Evolutionary conservation across 1,140 invertebrate species (phyloP).

Genomic region (Brachionus angularis): DNA sequence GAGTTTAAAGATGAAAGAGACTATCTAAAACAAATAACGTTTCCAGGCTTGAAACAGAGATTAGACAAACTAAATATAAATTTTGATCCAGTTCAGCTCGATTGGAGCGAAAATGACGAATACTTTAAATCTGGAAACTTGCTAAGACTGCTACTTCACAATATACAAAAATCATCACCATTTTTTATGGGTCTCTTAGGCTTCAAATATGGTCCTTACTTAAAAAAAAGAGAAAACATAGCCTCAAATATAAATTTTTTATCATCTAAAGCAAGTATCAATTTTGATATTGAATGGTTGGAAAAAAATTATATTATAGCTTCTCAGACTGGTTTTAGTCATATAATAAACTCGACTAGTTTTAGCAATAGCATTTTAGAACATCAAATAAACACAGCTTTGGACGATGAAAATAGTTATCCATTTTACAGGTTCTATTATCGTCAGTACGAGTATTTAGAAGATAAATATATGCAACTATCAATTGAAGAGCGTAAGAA

Average conservation of each 20-base stretch:
- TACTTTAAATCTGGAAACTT: slow-evolving; percentile 48
- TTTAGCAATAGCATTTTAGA: slow-evolving; percentile 53
- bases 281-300: slow-evolving; percentile 48
- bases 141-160: slow-evolving; percentile 50
- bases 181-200: slow-evolving; percentile 55
- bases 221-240: slow-evolving; percentile 46
- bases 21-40: slow-evolving; percentile 11
- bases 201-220: slow-evolving; percentile 50
- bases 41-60: background rate
- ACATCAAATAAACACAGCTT: slow-evolving; percentile 54
- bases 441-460: slow-evolving; percentile 53
- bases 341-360: slow-evolving; percentile 50
- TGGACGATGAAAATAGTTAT: slow-evolving; percentile 47
- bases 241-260: slow-evolving; percentile 46
- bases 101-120: slow-evolving; percentile 44
- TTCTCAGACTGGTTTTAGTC: slow-evolving; percentile 50
- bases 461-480: slow-evolving; percentile 48
- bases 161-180: slow-evolving; percentile 49
- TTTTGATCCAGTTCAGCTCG: slow-evolving; percentile 28
- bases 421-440: slow-evolving; percentile 51
- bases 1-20: slow-evolving; percentile 22
- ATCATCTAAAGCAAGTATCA: slow-evolving; percentile 44
- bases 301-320: slow-evolving; percentile 51
- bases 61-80: slow-evolving; percentile 8
- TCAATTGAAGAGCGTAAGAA: slow-evolving; percentile 45